These are phyloP conservation scores for Myoxocephalus aenaeus DNA, from an alignment of 2,797 vertebrate genomes.

Conservation along the genomic window DNA sequence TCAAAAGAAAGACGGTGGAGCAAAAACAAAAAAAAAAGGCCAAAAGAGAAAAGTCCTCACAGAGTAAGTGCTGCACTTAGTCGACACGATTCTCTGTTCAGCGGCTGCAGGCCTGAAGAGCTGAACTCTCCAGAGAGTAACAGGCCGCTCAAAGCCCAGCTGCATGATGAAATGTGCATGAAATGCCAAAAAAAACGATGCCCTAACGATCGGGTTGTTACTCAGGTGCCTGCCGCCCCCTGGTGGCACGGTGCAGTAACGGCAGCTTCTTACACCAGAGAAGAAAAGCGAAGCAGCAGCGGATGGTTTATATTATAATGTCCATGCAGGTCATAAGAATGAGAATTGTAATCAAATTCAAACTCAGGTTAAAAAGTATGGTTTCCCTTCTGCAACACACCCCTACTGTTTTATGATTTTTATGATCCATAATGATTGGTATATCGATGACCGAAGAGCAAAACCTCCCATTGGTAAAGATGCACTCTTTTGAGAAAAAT, in stretches of 20 bases:
- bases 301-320: not conserved
- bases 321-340: not conserved
- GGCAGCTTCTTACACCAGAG: conserved; percentile 3
- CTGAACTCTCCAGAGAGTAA: not conserved
- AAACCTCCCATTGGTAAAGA: too few species aligned
- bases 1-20: conserved; percentile 12
- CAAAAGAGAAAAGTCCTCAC: not conserved
- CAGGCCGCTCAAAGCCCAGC: conserved; percentile 1
- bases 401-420: not conserved
- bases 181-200: conserved; percentile 14
- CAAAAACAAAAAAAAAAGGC: not conserved
- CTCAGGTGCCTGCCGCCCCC: conserved; percentile 57
- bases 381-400: not conserved
- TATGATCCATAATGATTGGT: not conserved
- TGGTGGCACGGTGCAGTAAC: conserved; percentile 13
- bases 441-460: not conserved
- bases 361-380: not conserved
- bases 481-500: too few species aligned
- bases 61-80: conserved; percentile 16
- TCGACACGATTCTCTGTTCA: conserved; percentile 10
- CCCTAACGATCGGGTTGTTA: not conserved
- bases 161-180: conserved; percentile 52
- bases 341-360: not conserved
- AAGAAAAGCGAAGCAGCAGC: not conserved
- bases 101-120: not conserved